phyloP scores from a whole-genome alignment of 1,140 invertebrate genomes.

The Chrysopa pallens region DNA sequence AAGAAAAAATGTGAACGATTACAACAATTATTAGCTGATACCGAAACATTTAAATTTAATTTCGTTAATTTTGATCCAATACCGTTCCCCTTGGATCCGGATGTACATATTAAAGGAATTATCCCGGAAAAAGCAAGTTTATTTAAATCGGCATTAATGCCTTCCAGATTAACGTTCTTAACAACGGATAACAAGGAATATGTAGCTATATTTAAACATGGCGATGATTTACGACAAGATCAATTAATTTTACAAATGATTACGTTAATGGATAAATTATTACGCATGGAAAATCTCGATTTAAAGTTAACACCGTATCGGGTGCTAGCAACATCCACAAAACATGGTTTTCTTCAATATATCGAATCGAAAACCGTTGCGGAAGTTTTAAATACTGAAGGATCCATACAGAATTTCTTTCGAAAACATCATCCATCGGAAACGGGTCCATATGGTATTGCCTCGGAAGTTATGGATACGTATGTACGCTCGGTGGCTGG shows the following conservation, averaged over 20 bases:
- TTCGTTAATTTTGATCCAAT: slow-evolving; percentile 84
- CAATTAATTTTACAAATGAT: slow-evolving; percentile 96
- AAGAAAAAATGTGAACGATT: slow-evolving; percentile 82
- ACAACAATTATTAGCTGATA: slow-evolving; percentile 62
- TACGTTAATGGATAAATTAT: slow-evolving; percentile 91
- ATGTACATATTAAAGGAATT: slow-evolving; percentile 77
- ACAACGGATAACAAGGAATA: slow-evolving; percentile 73
- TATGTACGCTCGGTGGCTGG: slow-evolving; percentile 96
- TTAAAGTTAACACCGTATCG: slow-evolving; percentile 90
- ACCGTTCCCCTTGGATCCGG: slow-evolving; percentile 86
- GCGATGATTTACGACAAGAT: slow-evolving; percentile 97
- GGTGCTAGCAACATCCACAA: slow-evolving; percentile 80
- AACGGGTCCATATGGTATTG: slow-evolving; percentile 74
- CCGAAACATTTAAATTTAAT: slow-evolving; percentile 68
- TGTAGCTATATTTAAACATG: slow-evolving; percentile 94
- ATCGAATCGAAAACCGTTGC: slow-evolving; percentile 89
- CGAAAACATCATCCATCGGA: slow-evolving; percentile 77
- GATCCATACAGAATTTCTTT: slow-evolving; percentile 81
- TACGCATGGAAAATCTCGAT: slow-evolving; percentile 86
- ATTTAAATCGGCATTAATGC: slow-evolving; percentile 96
- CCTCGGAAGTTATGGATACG: slow-evolving; percentile 90
- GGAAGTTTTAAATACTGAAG: slow-evolving; percentile 74
- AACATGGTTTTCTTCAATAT: slow-evolving; percentile 94
- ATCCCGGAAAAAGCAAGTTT: slow-evolving; percentile 75
- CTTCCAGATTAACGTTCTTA: slow-evolving; percentile 84